Base-by-base conservation (phyloP, 2,888 invertebrate species). In the Trimorus sp. region DNA sequence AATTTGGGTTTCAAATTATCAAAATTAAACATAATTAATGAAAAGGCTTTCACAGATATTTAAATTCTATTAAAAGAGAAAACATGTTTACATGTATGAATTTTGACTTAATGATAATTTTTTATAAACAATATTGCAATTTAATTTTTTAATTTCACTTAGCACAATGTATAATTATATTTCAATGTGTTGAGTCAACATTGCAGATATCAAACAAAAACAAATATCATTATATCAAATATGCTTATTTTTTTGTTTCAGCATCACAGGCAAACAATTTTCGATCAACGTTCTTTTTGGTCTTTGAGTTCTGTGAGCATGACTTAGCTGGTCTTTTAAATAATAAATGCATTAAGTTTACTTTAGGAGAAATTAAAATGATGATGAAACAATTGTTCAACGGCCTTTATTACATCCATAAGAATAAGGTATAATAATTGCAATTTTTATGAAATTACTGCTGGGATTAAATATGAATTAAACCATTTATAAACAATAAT, bases 251-350 rank as follows among this genome's bases (percentile, higher is more conserved):
- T 26, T 26, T 26, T 26, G 11, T 40, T 75, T 68, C 16, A 75
- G 66, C 75, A 26, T 66, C 59, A 7, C 92, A 94, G 7, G 8
- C n/a, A 11, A 94, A 94, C 88, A 97, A 97, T 86, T 96, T 95
- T 89, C 93, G 96, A 83, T 96, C 97, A 7, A 98, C 97, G 0
- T 98, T 98, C 91, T 99, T 98, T 90, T 93, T 99, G 79, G 98
- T 99, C 4, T 99, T 99, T 92, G 99, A 99, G 88, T 99, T 99
- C 90, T 99, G 98, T 91, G 99, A 99, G 90, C 99, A 99, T 89
- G 99, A 99, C 92, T 93, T 99, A 84, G 99, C 99, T 7, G 99
- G 99, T 0, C 93, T 99, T 49, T 91, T 99, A 8, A 98, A 98
- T 0, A 99, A 99, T 91, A 96, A 96, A 14, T 97, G 98, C 91